Evolutionary conservation across 2,888 invertebrate genomes (phyloP), one percentile per base, ranked within the genome.

Genomic region (Meta bourneti): DNA sequence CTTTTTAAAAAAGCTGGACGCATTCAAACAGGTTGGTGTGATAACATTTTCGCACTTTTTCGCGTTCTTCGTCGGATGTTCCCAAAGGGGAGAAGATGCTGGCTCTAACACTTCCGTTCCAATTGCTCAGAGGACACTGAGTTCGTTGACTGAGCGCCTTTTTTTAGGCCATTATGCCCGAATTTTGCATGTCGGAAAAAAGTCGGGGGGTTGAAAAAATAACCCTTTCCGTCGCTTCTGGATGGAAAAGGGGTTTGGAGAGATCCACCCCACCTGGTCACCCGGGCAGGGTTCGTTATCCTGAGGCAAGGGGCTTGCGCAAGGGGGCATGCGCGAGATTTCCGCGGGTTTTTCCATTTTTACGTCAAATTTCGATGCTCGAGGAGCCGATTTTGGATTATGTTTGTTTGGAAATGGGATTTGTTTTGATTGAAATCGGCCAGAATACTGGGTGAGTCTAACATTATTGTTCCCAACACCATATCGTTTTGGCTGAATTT

Each of bases 271-370:
- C 88, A 88, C 88, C 88, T 88, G 88, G 87, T 34, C 61, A 70
- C 51, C 61, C 49, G 74, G 49, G 49, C 61, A 8, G 80, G 72
- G 88, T 88, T 88, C 88, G 81, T 72, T 80, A 88, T 80, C 88
- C 88, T 61, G 48, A 7, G 61, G 70, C 48, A 20, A 20, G 82
- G 83, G 83, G 69, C 72, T 52, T 34, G 52, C 51, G 34, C 52
- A 88, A 81, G 88, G 84, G 88, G 74, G 19, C 69, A 48, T 20
- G 70, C 51, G 69, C 19, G 11, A 81, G 49, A 48, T 81, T 74
- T 19, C 52, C 81, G 88, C 74, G 88, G 52, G 48, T 88, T 85
- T 88, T 88, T 71, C 81, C 88, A 88, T 74, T 88, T 88, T 88
- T 72, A n/a, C n/a, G 48, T 19, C 72, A 74, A 88, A 88, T 88